phyloP scores from a whole-genome alignment of 2,113 vertebrate genomes.

The Plecturocebus donacophilus region DNA sequence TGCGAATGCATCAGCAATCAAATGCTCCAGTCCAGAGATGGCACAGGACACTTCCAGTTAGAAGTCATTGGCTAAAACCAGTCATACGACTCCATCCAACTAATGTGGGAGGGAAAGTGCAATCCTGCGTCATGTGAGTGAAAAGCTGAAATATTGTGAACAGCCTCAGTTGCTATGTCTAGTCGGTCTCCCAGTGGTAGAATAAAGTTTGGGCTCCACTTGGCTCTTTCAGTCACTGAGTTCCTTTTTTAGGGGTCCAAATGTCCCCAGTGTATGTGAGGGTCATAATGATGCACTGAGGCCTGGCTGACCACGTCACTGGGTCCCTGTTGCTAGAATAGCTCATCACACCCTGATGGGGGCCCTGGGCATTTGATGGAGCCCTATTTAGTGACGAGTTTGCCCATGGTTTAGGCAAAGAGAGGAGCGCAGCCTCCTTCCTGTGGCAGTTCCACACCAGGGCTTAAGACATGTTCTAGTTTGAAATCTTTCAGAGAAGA shows the following conservation, averaged over 20 bases:
- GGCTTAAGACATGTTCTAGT: not conserved
- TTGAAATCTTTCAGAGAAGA: not conserved
- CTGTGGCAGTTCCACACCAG: not conserved
- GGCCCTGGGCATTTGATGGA: not conserved
- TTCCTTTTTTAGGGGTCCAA: not conserved
- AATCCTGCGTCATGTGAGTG: not conserved
- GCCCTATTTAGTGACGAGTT: not conserved
- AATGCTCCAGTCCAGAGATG: not conserved
- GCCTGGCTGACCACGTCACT: not conserved
- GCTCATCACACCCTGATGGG: not conserved
- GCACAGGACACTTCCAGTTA: not conserved
- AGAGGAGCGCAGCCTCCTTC: not conserved
- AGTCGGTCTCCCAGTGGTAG: not conserved
- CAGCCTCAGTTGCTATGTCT: not conserved
- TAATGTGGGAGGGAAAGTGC: not conserved
- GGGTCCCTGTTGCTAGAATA: not conserved
- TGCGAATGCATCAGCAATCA: not conserved
- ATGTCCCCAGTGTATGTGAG: not conserved
- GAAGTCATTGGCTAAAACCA: not conserved
- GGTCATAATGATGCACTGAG: not conserved
- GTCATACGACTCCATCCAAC: not conserved
- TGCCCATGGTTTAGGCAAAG: not conserved
- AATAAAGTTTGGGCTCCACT: not conserved
- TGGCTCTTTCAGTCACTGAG: not conserved
- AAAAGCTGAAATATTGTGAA: not conserved